Conservation (phyloP, 2,113 vertebrate species). For the Thalassarche chlororhynchos region DNA sequence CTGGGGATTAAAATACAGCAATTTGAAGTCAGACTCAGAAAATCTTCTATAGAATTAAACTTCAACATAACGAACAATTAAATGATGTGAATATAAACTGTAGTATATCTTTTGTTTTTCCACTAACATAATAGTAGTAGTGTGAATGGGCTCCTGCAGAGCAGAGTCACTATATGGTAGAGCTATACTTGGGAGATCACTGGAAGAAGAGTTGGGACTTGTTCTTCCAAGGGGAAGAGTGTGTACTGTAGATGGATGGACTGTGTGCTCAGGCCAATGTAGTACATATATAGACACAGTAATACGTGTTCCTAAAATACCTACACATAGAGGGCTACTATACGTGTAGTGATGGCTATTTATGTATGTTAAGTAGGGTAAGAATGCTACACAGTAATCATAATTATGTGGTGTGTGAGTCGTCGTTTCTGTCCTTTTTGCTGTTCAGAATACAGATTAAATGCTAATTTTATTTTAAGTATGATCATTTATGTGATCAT, state of each 20-base stretch:
- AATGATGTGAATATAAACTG: not conserved
- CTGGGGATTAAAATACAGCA: not conserved
- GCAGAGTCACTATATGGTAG: not conserved
- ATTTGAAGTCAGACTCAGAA: not conserved
- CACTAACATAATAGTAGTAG: not conserved
- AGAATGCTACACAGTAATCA: not conserved
- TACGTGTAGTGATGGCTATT: not conserved
- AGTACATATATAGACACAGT: accelerated
- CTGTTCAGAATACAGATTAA: not conserved
- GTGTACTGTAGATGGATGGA: accelerated
- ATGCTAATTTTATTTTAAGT: not conserved
- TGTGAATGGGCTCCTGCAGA: not conserved
- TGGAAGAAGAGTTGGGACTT: not conserved
- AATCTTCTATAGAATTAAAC: not conserved
- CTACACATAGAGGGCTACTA: not conserved
- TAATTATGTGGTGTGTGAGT: not conserved
- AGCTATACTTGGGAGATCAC: not conserved
- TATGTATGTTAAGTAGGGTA: not conserved
- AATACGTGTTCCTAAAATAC: accelerated
- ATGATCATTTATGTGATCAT: not conserved
- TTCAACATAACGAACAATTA: not conserved
- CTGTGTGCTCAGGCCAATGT: not conserved
- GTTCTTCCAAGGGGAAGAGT: not conserved
- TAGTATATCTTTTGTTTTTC: not conserved
- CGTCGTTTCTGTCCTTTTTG: not conserved